Evolutionary conservation across 2,888 invertebrate species (phyloP).

Genomic region (Epinotia ramella): DNA sequence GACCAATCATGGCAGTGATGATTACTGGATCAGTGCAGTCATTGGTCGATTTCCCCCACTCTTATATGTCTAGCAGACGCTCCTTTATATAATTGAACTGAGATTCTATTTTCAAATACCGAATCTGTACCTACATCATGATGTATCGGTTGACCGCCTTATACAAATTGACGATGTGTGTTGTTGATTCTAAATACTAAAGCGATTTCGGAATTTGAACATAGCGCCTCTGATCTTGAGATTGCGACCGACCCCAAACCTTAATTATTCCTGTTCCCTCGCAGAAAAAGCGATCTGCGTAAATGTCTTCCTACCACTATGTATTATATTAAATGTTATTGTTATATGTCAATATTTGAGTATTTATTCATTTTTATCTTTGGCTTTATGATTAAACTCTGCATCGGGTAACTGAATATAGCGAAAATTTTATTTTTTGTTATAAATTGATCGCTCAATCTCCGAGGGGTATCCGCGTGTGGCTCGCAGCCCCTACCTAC

Average conservation of each 20-base stretch:
- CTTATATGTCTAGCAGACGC: constrained; percentile 83
- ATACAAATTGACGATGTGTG: not conserved
- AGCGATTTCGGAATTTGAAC: constrained; percentile 62
- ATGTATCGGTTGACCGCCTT: not conserved
- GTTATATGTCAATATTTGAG: constrained; percentile 69
- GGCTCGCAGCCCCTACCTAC: constrained; percentile 67
- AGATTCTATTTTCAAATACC: constrained; percentile 74
- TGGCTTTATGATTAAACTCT: constrained; percentile 36
- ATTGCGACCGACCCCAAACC: constrained; percentile 79
- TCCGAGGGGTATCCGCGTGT: constrained; percentile 77
- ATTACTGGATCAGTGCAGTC: constrained; percentile 75
- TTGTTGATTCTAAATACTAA: not conserved
- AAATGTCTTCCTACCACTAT: constrained; percentile 76
- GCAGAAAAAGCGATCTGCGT: constrained; percentile 83
- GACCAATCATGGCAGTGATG: constrained; percentile 85
- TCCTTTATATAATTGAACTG: constrained; percentile 69
- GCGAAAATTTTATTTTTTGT: constrained; percentile 24
- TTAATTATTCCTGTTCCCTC: constrained; percentile 74
- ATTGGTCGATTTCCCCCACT: constrained; percentile 82
- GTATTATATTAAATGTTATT: constrained; percentile 65
- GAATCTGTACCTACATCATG: constrained; percentile 43
- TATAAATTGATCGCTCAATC: constrained; percentile 75
- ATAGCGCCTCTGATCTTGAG: constrained; percentile 79
- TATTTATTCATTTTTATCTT: constrained; percentile 44
- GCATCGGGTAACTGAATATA: constrained; percentile 36